These are phyloP conservation scores for Thryonomys swinderianus DNA, from an alignment of 2,113 vertebrate species.

Conservation along the genomic window DNA sequence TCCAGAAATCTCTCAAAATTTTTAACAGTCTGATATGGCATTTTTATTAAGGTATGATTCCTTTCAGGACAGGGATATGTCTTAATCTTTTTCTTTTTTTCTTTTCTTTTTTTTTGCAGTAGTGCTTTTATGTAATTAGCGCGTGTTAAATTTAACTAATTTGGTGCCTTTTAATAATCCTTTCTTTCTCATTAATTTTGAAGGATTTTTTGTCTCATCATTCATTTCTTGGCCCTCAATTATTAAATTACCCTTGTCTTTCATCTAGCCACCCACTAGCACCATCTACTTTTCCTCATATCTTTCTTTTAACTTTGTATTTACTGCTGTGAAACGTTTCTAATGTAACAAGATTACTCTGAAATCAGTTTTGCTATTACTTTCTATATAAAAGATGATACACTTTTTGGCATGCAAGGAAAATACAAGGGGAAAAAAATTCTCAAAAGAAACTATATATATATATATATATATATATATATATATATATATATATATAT, in stretches of 20 bases:
- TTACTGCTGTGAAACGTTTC: conserved; percentile 24
- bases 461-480: too few relatives aligned
- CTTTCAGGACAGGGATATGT: neutral
- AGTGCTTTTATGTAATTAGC: neutral
- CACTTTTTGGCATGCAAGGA: neutral
- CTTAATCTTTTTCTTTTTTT: too few relatives aligned
- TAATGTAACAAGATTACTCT: conserved; percentile 36
- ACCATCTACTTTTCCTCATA: neutral
- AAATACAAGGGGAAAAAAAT: neutral
- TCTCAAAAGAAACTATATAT: conserved; percentile 11
- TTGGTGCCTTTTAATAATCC: neutral
- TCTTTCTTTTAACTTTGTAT: conserved; percentile 31
- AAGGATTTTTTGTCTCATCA: neutral
- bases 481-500: too few relatives aligned
- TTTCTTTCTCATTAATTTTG: neutral
- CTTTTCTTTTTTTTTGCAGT: conserved; percentile 50
- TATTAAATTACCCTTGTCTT: neutral
- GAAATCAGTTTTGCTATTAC: neutral
- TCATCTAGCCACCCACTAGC: neutral
- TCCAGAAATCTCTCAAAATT: neutral
- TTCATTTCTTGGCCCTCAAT: neutral
- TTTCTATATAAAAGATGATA: conserved; percentile 12
- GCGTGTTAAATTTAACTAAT: conserved; percentile 47
- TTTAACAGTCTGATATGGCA: neutral
- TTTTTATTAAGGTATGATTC: conserved; percentile 16